Base-by-base conservation (phyloP, 2,113 vertebrate species). In the Nyctereutes procyonoides region DNA sequence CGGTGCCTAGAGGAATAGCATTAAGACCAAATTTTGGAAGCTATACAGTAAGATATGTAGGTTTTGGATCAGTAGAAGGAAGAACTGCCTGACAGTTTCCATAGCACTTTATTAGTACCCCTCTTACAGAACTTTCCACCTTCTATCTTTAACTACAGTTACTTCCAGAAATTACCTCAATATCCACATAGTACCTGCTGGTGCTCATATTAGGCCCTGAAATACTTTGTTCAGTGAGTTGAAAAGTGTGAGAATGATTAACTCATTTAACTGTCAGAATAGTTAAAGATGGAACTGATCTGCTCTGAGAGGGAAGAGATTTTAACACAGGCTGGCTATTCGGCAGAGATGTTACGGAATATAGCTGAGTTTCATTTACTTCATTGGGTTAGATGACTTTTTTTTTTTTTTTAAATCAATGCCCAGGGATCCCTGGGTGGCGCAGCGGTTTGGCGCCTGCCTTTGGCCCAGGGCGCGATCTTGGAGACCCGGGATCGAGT, bases 61-160 rank as follows among this genome's bases (percentile, higher is more conserved):
- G 51, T 60, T 92, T 95, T 26, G 26, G 53, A 53, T 85, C 48
- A 53, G 56, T 35, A 43, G 62, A 82, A 93, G 28, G 63, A 88
- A 76, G 38, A 91, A 76, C 26, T 95, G 67, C 35, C 51, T 87
- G 77, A 77, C 43, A 93, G 55, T 95, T 77, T 93, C 90, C 38
- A 60, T 12, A 56, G 73, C 56, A 69, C 53, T 69, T 93, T 81
- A 95, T 85, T 88, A 92, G 77, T 62, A 88, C 10, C n/a, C 32
- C 26, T 85, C 56, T 28, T 43, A 30, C 4, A 95, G 67, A 97
- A 90, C 43, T 93, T 95, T 77, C 86, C 60, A 90, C 43, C 86
- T 92, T 79, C 15, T 92, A 48, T 91, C 87, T 73, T 82, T 87
- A 88, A 67, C 20, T 74, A 22, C 90, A 91, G n/a, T 84, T 88